These are phyloP conservation scores for Amphiprion clarkii DNA, from an alignment of 2,797 vertebrate genomes.

Conservation along the genomic window DNA sequence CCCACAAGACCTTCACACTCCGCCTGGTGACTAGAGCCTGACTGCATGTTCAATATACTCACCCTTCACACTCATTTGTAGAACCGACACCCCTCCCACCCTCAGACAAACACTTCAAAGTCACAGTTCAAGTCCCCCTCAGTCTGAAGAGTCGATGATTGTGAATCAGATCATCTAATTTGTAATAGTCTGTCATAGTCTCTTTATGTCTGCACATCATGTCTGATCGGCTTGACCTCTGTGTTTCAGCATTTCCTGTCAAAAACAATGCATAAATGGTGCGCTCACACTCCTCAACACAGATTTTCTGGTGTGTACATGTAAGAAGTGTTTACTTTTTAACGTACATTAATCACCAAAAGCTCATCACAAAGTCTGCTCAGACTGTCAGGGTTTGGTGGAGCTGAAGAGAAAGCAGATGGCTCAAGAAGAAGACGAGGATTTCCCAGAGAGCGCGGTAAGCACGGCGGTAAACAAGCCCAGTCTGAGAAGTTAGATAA, in stretches of 20 bases:
- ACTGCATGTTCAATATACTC: conserved; percentile 43
- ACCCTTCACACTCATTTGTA: conserved; percentile 59
- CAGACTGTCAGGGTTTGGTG: conserved; percentile 44
- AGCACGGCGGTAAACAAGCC: conserved; percentile 28
- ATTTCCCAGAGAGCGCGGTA: conserved; percentile 8
- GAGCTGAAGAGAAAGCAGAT: conserved; percentile 49
- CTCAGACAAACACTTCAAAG: conserved; percentile 51
- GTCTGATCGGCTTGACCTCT: conserved; percentile 43
- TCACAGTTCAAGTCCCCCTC: conserved; percentile 44
- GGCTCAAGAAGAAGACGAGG: conserved; percentile 32
- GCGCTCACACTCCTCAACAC: not conserved
- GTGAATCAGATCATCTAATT: conserved; percentile 44
- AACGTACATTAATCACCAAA: conserved; percentile 33
- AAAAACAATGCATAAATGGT: not conserved
- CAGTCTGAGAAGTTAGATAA: not conserved
- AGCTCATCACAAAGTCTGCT: conserved; percentile 30
- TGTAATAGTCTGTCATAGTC: conserved; percentile 5
- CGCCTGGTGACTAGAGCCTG: conserved; percentile 45
- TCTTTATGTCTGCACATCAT: conserved; percentile 6
- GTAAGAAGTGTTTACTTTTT: conserved; percentile 31
- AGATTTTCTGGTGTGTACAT: not conserved
- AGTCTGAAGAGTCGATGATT: conserved; percentile 28
- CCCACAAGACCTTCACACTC: conserved; percentile 73
- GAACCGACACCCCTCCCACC: conserved; percentile 64
- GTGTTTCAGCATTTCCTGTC: conserved; percentile 11